Base-by-base conservation (phyloP, 2,797 vertebrate genomes). In the Micrastur ruficollis region DNA sequence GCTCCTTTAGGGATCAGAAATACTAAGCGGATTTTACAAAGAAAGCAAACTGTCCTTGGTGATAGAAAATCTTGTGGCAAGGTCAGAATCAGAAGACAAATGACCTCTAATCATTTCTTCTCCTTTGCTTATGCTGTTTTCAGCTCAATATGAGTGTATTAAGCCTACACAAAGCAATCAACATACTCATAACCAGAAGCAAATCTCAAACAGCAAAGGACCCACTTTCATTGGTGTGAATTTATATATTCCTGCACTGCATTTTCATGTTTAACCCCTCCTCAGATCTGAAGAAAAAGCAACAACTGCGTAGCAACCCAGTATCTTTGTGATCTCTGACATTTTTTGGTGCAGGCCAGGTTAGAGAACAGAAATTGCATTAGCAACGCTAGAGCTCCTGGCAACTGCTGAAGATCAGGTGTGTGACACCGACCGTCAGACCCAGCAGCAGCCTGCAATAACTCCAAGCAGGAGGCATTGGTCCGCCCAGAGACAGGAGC, bases 81-180 rank as follows among this genome's bases (percentile, higher is more conserved):
- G 94, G 96, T 88, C 86, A 76, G 81, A 90, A 96, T 93, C 89
- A 88, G 81, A 91, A 95, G 81, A 94, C 38, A 89, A 95, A 95
- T 7, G 66, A 94, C 73, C 76, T 93, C 82, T 67, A 81, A 93
- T 75, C 6, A 89, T 81, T 90, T 71, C 58, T 84, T 40, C 49
- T 80, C 63, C 44, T 86, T 83, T 72, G 76, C 79, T 93, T 72
- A 32, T 15, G 53, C 50, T 73, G 73, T 61, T 94, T 93, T 46
- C 91, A 85, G 86, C 81, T 73, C 84, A 40, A 32, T 34, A n/a
- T 2, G n/a, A 85, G 50, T 6, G 5, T 23, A 72, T 52, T 59
- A 86, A 95, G 71, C 63, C 67, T 52, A 32, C 53, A 36, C 56
- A 85, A 82, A 87, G 49, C 72, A 72, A 93, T 76, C 81, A 66